Base-by-base conservation (phyloP, 1,140 invertebrate genomes). In the Akabosia matsudoensis region DNA sequence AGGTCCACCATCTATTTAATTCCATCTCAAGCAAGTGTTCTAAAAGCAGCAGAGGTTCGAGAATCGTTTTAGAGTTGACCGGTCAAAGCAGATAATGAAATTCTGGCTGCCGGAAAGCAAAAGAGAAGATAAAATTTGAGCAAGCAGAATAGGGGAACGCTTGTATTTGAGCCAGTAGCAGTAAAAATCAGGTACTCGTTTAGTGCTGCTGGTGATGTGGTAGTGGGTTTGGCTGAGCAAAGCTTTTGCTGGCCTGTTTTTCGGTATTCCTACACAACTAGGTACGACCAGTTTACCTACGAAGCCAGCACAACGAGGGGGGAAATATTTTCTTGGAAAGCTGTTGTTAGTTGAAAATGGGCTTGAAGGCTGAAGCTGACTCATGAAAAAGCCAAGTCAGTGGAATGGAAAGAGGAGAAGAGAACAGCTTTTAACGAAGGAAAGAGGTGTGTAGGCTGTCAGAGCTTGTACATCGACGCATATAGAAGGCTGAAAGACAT, bases 311-410 rank as follows among this genome's bases (percentile, higher is more conserved):
- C 10, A 24, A 56, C 54, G 54, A 56, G 54, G 24, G 24, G 54
- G 24, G 54, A 61, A 67, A 67, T 67, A 67, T 67, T 67, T 67
- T 67, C 61, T 67, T 67, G 28, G 61, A 67, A 67, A 67, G 28
- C 61, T 67, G 61, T 30, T 67, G 24, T 67, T 3, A 7, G 24
- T 67, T 7, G 61, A 67, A 67, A 67, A 67, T n/a, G 61, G 28
- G 61, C 61, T 67, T 67, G 61, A 67, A 67, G 61, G 61, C 61
- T 67, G 61, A 67, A 28, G 61, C 61, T 67, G 61, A 67, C 61
- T 67, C 61, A 67, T 67, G 61, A 67, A 67, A 67, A 67, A 67
- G 61, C 61, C 61, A 67, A 67, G 61, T n/a, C 61, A 67, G 24
- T 67, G 61, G 61, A 67, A 67, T 67, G 61, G 61, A 67, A 67